Evolutionary conservation across 2,888 invertebrate genomes (phyloP).

Genomic region (Ethmia dodecea): DNA sequence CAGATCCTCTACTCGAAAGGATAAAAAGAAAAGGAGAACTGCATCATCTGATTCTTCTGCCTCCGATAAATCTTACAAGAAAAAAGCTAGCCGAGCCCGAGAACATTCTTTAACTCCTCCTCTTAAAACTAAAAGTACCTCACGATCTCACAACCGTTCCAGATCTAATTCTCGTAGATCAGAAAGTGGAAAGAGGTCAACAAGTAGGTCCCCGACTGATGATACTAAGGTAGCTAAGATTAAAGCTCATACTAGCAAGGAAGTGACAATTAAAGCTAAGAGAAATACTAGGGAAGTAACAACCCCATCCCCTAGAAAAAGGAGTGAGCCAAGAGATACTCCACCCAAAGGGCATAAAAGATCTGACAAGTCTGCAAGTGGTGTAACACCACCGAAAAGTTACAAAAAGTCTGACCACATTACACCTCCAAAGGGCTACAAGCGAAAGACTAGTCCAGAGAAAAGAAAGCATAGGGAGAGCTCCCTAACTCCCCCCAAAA

Average conservation of each 20-base stretch:
- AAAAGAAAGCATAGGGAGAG: constrained; percentile 44
- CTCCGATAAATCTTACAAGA: constrained; percentile 48
- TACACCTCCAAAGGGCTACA: constrained; percentile 40
- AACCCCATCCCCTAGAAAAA: constrained; percentile 34
- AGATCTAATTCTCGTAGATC: constrained; percentile 31
- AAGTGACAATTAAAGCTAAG: constrained; percentile 29
- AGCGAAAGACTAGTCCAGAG: constrained; percentile 35
- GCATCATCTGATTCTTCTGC: constrained; percentile 45
- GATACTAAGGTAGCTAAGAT: constrained; percentile 11
- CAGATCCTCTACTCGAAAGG: constrained; percentile 32
- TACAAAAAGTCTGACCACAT: constrained; percentile 31
- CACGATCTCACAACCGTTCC: constrained; percentile 32
- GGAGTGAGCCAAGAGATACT: constrained; percentile 30
- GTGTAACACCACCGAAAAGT: constrained; percentile 40
- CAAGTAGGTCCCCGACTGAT: constrained; percentile 30
- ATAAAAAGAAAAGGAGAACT: constrained; percentile 35
- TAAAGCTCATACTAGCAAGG: constrained; percentile 36
- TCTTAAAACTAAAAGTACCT: constrained; percentile 33
- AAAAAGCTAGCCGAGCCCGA: constrained; percentile 24
- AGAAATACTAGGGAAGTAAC: constrained; percentile 27
- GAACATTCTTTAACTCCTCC: constrained; percentile 40
- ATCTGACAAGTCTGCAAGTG: constrained; percentile 37
- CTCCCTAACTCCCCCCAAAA: constrained; percentile 60
- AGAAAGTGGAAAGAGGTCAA: constrained; percentile 27
- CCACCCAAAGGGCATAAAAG: constrained; percentile 34